phyloP scores from a whole-genome alignment of 2,113 vertebrate genomes.

The Sinosuthora webbiana region DNA sequence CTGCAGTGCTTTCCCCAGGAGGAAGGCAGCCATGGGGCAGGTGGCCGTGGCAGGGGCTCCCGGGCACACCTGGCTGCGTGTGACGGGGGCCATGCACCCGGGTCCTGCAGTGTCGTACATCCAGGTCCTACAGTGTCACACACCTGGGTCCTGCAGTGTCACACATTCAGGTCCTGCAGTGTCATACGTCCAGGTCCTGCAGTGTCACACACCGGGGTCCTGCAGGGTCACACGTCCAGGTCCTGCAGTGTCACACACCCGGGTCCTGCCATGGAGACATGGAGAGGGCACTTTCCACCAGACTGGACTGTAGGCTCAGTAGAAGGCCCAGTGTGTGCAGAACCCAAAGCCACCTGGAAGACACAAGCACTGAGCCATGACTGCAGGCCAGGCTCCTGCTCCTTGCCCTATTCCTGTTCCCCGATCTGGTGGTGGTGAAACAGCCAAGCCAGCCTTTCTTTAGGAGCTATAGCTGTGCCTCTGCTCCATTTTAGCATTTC shows the following conservation, averaged over 20 bases:
- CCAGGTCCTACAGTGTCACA: fast-evolving
- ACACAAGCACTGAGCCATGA: neutral
- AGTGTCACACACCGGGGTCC: neutral
- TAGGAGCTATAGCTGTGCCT: neutral
- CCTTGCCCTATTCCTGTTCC: neutral
- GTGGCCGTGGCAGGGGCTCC: neutral
- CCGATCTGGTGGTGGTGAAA: neutral
- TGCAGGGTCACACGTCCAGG: neutral
- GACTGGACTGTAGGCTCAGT: no score
- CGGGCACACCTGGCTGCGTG: neutral
- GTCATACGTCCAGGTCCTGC: no score
- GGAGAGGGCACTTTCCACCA: neutral
- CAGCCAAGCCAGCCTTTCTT: neutral
- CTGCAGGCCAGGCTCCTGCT: neutral
- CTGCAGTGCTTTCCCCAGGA: neutral
- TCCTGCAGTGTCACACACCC: neutral
- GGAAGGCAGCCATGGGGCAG: neutral
- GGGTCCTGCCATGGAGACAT: neutral
- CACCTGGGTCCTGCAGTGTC: fast-evolving
- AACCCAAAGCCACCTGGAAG: neutral
- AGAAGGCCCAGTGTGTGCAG: neutral
- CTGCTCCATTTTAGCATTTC: neutral
- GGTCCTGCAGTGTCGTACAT: neutral
- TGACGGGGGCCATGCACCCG: neutral
- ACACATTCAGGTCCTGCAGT: fast-evolving